These are phyloP conservation scores for Paralvinella palmiformis DNA, from an alignment of 1,140 invertebrate genomes.

Conservation along the genomic window DNA sequence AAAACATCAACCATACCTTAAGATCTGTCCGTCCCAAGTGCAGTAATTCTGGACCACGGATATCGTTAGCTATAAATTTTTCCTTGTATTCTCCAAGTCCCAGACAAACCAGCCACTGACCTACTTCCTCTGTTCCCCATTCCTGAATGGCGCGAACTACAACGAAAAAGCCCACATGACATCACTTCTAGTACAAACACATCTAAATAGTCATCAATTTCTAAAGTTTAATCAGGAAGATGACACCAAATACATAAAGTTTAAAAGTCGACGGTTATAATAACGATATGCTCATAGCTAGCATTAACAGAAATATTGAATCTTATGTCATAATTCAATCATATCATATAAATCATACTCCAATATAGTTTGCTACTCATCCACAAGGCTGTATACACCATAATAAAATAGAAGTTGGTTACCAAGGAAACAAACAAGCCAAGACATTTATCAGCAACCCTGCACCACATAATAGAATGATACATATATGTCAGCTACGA, in stretches of 20 bases:
- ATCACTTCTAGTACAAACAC: not conserved
- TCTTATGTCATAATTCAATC: too few species aligned
- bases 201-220: not conserved
- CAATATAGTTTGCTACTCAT: too few species aligned
- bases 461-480: too few species aligned
- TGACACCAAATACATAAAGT: not conserved
- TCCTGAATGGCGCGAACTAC: conserved; percentile 41
- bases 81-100: conserved; percentile 76
- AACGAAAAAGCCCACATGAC: conserved; percentile 14
- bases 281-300: not conserved
- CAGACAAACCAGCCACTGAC: conserved; percentile 77
- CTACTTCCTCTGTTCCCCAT: conserved; percentile 59
- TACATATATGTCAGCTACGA: too few species aligned
- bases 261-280: not conserved
- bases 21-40: conserved; percentile 66
- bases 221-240: not conserved
- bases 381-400: too few species aligned
- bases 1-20: conserved; percentile 41
- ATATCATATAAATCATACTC: too few species aligned
- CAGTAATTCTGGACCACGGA: conserved; percentile 81
- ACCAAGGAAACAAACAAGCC: too few species aligned
- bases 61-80: conserved; percentile 81
- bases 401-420: too few species aligned
- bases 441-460: too few species aligned
- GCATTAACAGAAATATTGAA: not conserved